Evolutionary conservation across 2,113 vertebrate genomes (phyloP).

Genomic region (Otus sunia): DNA sequence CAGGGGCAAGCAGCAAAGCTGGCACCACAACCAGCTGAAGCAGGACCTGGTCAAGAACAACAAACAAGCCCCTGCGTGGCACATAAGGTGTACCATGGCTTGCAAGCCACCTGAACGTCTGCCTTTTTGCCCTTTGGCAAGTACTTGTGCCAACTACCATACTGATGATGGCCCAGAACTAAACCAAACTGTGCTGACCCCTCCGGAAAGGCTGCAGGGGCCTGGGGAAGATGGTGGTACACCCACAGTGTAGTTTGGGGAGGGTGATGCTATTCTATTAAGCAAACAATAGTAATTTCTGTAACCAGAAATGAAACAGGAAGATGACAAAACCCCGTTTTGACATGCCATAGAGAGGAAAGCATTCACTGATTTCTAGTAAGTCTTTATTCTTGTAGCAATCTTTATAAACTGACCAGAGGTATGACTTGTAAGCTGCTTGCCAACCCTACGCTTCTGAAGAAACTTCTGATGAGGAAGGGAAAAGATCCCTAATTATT

Average conservation of each 20-base stretch:
- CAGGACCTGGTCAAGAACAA: neutral
- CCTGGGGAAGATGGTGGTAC: neutral
- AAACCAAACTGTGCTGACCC: neutral
- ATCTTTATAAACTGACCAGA: neutral
- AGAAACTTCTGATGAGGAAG: neutral
- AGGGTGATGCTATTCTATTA: neutral
- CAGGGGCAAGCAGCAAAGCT: rapidly evolving
- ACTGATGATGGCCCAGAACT: rapidly evolving
- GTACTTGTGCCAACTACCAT: neutral
- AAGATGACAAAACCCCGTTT: neutral
- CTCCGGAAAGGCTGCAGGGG: neutral
- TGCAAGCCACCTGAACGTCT: neutral
- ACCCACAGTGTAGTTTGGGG: neutral
- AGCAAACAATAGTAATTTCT: neutral
- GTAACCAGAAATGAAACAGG: neutral
- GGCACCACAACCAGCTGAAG: neutral
- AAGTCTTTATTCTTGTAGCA: neutral
- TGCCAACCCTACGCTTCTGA: neutral
- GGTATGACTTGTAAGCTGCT: neutral
- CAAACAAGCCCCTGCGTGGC: neutral
- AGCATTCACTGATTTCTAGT: neutral
- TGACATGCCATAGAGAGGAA: neutral
- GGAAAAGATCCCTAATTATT: neutral
- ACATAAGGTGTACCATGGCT: neutral
- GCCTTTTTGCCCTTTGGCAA: neutral